Conservation (phyloP, 2,888 invertebrate species). For the Sminthurides aquaticus region DNA sequence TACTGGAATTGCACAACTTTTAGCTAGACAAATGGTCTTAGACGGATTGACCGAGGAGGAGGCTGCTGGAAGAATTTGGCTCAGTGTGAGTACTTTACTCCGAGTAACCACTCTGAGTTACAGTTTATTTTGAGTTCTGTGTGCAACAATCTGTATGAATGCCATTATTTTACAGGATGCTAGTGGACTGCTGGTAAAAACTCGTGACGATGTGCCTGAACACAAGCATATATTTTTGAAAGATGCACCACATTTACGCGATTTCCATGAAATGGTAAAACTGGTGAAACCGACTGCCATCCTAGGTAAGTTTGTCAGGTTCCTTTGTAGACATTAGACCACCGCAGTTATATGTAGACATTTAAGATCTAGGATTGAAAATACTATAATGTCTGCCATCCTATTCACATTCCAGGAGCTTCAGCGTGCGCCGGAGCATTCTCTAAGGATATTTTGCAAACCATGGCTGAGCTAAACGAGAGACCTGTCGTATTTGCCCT, state of each 20-base stretch:
- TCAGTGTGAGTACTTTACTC: constrained; percentile 38
- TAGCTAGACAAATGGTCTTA: constrained; percentile 83
- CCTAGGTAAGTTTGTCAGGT: constrained; percentile 81
- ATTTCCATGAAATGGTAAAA: constrained; percentile 74
- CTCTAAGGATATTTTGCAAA: constrained; percentile 15
- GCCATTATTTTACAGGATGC: constrained; percentile 57
- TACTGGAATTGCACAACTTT: constrained; percentile 84
- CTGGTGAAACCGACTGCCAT: constrained; percentile 75
- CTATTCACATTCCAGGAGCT: constrained; percentile 47
- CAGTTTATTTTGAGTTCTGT: constrained; percentile 1
- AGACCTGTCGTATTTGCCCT: constrained; percentile 92
- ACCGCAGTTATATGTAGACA: too few relatives aligned
- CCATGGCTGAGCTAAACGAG: constrained; percentile 74
- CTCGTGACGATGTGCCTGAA: constrained; percentile 61
- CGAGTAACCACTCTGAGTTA: not conserved
- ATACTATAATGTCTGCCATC: too few relatives aligned
- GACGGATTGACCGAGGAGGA: constrained; percentile 70
- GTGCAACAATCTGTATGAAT: not conserved
- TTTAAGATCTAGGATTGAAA: too few relatives aligned
- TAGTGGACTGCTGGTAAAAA: constrained; percentile 82
- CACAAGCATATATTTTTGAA: constrained; percentile 80
- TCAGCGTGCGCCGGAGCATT: constrained; percentile 24
- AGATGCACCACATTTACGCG: constrained; percentile 64
- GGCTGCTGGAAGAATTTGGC: constrained; percentile 75
- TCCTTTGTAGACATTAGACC: too few relatives aligned